These are phyloP conservation scores for Sparus aurata DNA, from an alignment of 2,797 vertebrate genomes.

Conservation along the genomic window DNA sequence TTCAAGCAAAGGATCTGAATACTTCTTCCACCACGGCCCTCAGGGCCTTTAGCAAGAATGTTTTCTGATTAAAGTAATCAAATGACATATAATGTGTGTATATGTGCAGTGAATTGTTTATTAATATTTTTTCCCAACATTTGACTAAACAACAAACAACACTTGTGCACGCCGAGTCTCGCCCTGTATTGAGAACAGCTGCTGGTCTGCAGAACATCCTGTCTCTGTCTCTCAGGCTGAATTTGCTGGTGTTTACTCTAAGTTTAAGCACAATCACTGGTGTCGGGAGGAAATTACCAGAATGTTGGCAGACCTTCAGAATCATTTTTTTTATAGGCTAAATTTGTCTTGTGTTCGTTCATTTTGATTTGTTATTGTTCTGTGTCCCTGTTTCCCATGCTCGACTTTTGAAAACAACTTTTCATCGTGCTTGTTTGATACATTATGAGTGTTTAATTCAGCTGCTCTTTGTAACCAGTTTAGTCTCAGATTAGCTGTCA, in stretches of 20 bases:
- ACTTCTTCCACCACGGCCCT: not conserved
- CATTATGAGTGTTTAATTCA: constrained; percentile 5
- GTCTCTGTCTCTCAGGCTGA: constrained; percentile 36
- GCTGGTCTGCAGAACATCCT: constrained; percentile 46
- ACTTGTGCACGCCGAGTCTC: constrained; percentile 17
- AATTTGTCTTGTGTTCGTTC: constrained; percentile 38
- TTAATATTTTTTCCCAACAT: not conserved
- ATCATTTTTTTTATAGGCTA: constrained; percentile 11
- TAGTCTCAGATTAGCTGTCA: constrained; percentile 11
- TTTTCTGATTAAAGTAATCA: no score
- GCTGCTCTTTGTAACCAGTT: constrained; percentile 32
- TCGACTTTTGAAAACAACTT: constrained; percentile 17
- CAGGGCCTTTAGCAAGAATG: not conserved
- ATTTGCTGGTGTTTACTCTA: constrained; percentile 49
- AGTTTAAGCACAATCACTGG: constrained; percentile 59
- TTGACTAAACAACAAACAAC: constrained; percentile 7
- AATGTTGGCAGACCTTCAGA: constrained; percentile 40
- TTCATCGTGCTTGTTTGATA: constrained; percentile 15
- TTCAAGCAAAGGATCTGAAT: no score
- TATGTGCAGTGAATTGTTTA: not conserved
- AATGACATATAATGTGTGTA: not conserved
- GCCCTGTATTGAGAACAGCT: constrained; percentile 34
- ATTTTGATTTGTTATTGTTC: constrained; percentile 35
- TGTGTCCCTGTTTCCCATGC: constrained; percentile 16
- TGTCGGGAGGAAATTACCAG: constrained; percentile 30